phyloP scores from a whole-genome alignment of 2,888 invertebrate genomes.

The Tetragnatha montana region DNA sequence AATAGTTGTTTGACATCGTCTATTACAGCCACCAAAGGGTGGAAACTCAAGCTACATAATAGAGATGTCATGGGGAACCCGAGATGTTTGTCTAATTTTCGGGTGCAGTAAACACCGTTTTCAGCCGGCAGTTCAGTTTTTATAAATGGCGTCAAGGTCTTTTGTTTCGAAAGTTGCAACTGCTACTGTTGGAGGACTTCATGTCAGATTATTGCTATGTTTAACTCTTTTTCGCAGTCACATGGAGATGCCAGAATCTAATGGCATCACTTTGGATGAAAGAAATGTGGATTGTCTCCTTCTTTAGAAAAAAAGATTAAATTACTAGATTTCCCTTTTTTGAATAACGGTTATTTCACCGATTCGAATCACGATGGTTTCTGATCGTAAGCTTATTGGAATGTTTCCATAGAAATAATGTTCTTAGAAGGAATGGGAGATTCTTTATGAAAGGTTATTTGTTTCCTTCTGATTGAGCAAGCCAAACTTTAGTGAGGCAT shows the following conservation, averaged over 20 bases:
- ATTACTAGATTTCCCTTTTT: constrained; percentile 16
- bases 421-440: neutral
- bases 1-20: constrained; percentile 36
- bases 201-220: neutral
- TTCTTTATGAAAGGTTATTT: neutral
- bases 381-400: neutral
- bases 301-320: neutral
- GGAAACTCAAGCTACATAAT: constrained; percentile 29
- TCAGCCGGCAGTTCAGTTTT: neutral
- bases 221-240: neutral
- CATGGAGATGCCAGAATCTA: neutral
- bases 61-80: constrained; percentile 33
- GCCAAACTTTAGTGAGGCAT: neutral
- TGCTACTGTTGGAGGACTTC: neutral
- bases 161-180: constrained; percentile 13
- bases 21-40: constrained; percentile 8
- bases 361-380: constrained; percentile 1
- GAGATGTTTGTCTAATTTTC: constrained; percentile 34
- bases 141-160: neutral
- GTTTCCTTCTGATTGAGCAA: neutral
- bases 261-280: neutral
- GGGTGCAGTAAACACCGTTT: neutral
- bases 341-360: constrained; percentile 6
- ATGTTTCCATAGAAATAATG: neutral
- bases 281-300: neutral